These are phyloP conservation scores for Tyria jacobaeae DNA, from an alignment of 2,888 invertebrate genomes.

Conservation along the genomic window DNA sequence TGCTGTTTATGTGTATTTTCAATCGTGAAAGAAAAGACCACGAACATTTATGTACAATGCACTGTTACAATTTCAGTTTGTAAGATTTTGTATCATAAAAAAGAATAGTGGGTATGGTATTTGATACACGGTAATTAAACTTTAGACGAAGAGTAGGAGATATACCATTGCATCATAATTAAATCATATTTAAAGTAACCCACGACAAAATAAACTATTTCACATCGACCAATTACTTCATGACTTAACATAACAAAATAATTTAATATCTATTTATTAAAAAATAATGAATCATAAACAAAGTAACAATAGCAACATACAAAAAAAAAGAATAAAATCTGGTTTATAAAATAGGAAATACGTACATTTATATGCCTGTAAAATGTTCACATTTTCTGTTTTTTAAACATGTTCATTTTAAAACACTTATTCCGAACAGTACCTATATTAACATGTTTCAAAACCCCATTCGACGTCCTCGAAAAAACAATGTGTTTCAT, in stretches of 20 bases:
- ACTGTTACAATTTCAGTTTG: not conserved
- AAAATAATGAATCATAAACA: too few species aligned
- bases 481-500: constrained; percentile 12
- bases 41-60: not conserved
- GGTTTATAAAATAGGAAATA: not conserved
- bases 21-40: too few species aligned
- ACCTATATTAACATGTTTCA: constrained; percentile 1
- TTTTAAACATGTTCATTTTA: not conserved
- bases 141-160: too few species aligned
- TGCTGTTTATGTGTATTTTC: too few species aligned
- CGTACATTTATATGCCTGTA: not conserved
- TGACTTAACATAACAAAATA: too few species aligned
- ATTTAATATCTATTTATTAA: too few species aligned
- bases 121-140: not conserved
- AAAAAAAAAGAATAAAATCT: not conserved
- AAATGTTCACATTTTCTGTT: not conserved
- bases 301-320: too few species aligned
- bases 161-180: too few species aligned
- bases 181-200: not conserved
- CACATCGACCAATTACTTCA: too few species aligned
- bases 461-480: constrained; percentile 4
- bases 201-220: too few species aligned
- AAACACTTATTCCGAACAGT: not conserved
- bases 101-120: not conserved
- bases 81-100: not conserved